Base-by-base conservation (phyloP, 2,797 vertebrate genomes). In the Chaetophractus vellerosus region DNA sequence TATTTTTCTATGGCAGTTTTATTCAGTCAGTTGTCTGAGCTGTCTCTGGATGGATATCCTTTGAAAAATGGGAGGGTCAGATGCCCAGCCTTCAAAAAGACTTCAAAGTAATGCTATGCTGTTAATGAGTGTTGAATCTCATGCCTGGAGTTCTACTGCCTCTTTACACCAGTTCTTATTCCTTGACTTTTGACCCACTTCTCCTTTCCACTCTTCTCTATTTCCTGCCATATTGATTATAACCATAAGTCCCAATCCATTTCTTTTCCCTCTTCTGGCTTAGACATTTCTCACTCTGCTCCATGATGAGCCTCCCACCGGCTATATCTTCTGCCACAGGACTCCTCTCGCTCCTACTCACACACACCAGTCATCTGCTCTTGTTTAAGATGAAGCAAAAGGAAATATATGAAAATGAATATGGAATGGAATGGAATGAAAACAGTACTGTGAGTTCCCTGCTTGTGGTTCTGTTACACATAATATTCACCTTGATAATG, bases 181-280 rank as follows among this genome's bases (percentile, higher is more conserved):
- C 75, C 12, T 90, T 85, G 26, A 15, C 33, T 86, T 92, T 89
- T 36, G 6, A 52, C 41, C 2, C 18, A 64, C 3, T 31, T 69
- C 18, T 57, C 9, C 8, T 41, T 74, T 74, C 55, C 88, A 0
- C 75, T 16, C 33, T 52, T 50, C 5, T 72, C 41, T 78, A 61
- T 12, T 24, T 71, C 5, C 28, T 6, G 79, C 36, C 18, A 55
- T 52, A 48, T 52, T 80, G 41, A 55, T 78, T 64, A 10, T 19
- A 88, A 72, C 7, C 31, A 19, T 55, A 61, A 74, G 21, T 59
- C 38, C 48, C 23, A 76, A 52, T 63, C 9, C 14, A 2, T 91
- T 87, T 87, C 36, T 74, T 97, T 94, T 52, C 31, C 66, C 68
- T 15, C 26, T 69, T 18, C 31, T 72, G 23, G 28, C n/a, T 28